A percentile compares a stretch with the other conserved stretches of the same genome.
These are phyloP conservation scores for Ophion costatus DNA, from an alignment of 2,888 invertebrate species.

Conservation along the genomic window DNA sequence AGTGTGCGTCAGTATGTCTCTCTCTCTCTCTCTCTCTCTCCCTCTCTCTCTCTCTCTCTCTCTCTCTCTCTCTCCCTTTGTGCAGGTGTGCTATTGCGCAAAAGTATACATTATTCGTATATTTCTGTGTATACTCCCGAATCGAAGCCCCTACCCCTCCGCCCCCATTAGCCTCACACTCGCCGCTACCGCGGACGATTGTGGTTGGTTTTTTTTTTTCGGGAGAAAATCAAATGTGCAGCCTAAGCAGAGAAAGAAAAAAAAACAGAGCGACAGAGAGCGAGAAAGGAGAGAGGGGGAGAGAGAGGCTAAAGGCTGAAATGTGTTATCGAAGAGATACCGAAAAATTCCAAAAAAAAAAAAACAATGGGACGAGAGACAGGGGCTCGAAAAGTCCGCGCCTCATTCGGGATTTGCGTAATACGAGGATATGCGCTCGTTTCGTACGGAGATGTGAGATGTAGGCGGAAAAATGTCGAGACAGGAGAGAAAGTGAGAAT, in stretches of 20 bases:
- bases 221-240: conserved; percentile 61
- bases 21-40: conserved; percentile 40
- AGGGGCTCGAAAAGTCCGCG: conserved; percentile 6
- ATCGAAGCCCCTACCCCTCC: conserved; percentile 18
- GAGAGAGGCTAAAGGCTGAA: conserved; percentile 54
- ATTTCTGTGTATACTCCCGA: conserved; percentile 41
- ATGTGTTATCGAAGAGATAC: conserved; percentile 52
- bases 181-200: conserved; percentile 50
- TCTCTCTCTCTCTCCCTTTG: conserved; percentile 21
- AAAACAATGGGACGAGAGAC: conserved; percentile 47
- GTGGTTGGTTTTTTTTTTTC: conserved; percentile 38
- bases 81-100: conserved; percentile 54
- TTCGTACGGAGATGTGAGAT: conserved; percentile 36
- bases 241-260: conserved; percentile 58
- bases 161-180: conserved; percentile 24
- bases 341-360: conserved; percentile 61
- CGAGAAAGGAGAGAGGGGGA: conserved; percentile 69
- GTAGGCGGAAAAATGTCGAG: conserved; percentile 24
- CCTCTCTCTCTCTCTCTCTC: conserved; percentile 25
- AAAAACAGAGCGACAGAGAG: conserved; percentile 67
- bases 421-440: conserved; percentile 37
- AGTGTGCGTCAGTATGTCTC: conserved; percentile 74
- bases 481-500: not conserved
- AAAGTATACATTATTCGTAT: conserved; percentile 30
- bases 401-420: conserved; percentile 10